Evolutionary conservation across 2,797 vertebrate species (phyloP).

Genomic region (Malacoraja senta): DNA sequence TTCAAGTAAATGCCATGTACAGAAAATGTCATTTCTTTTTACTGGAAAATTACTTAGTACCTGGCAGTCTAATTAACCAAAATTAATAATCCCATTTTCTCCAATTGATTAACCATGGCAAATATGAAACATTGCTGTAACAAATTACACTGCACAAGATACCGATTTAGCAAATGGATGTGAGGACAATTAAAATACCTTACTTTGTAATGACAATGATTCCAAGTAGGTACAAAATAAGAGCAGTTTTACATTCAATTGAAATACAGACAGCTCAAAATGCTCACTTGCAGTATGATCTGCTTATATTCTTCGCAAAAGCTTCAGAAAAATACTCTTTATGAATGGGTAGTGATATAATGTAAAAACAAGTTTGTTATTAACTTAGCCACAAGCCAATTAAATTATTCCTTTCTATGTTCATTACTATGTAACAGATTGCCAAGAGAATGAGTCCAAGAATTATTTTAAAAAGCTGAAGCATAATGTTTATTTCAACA

Average conservation of each 20-base stretch:
- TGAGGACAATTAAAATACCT: background rate
- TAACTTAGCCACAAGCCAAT: background rate
- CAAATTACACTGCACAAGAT: background rate
- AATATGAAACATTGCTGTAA: background rate
- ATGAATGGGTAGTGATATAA: background rate
- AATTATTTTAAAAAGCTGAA: background rate
- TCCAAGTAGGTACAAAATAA: background rate
- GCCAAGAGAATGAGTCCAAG: background rate
- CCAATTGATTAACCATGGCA: background rate
- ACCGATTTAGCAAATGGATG: background rate
- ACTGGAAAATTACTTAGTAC: background rate
- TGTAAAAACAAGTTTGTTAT: background rate
- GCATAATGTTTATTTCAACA: background rate
- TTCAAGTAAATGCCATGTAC: background rate
- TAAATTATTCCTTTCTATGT: background rate
- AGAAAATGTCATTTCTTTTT: background rate
- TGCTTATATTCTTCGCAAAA: background rate
- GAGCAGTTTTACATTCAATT: background rate
- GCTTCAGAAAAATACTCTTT: background rate
- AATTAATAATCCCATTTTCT: background rate
- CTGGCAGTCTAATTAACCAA: background rate
- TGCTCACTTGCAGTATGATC: background rate
- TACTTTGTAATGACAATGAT: background rate
- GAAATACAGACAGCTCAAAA: background rate
- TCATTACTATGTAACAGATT: background rate